Evolutionary conservation across 2,888 invertebrate species (phyloP).

Genomic region (Orchestes rusci): DNA sequence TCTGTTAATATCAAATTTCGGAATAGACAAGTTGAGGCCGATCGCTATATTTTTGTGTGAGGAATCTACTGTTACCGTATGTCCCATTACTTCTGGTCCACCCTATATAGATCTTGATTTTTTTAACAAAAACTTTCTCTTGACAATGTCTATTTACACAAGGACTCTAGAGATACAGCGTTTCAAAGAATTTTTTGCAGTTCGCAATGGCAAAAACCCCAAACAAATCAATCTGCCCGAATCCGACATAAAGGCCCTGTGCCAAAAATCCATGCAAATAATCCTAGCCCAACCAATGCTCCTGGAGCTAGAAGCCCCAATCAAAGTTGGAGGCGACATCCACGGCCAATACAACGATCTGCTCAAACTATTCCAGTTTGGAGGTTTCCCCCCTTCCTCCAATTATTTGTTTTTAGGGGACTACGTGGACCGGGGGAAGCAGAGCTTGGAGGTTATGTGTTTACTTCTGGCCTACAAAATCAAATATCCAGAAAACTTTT

Average conservation of each 20-base stretch:
- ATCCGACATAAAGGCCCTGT: slow-evolving; percentile 34
- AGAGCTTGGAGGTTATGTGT: slow-evolving; percentile 59
- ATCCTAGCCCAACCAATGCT: slow-evolving; percentile 38
- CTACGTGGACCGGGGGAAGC: slow-evolving; percentile 58
- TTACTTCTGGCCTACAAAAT: slow-evolving; percentile 60
- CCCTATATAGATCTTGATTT: too few species aligned
- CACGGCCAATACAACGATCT: slow-evolving; percentile 60
- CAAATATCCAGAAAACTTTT: slow-evolving; percentile 64
- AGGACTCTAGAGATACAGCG: not conserved
- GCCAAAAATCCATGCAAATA: slow-evolving; percentile 33
- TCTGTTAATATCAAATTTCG: too few species aligned
- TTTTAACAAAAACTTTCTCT: too few species aligned
- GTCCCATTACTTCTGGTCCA: too few species aligned
- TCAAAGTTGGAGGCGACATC: slow-evolving; percentile 49
- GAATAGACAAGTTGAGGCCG: too few species aligned
- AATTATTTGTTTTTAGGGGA: slow-evolving; percentile 59
- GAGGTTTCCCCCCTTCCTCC: slow-evolving; percentile 58
- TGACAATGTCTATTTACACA: too few species aligned
- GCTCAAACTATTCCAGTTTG: slow-evolving; percentile 55
- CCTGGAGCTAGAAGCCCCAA: slow-evolving; percentile 37
- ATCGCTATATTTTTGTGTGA: too few species aligned
- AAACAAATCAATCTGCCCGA: slow-evolving; percentile 32
- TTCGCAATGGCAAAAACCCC: too few species aligned
- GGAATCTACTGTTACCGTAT: too few species aligned
- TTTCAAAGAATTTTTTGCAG: too few species aligned